Evolutionary conservation across 2,888 invertebrate genomes (phyloP).

Genomic region (Dermolepida albohirtum): DNA sequence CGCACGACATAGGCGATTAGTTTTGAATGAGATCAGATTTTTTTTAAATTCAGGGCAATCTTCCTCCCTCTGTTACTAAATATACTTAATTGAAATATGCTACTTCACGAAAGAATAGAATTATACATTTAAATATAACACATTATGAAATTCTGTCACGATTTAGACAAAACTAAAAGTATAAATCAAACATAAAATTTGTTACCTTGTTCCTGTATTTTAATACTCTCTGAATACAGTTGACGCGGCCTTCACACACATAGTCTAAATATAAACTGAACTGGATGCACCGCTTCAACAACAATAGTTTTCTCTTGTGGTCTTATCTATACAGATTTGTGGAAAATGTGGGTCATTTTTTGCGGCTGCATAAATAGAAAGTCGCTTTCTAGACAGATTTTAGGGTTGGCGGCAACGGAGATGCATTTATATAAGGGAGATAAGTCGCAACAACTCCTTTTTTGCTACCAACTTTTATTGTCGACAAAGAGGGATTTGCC

Average conservation of each 20-base stretch:
- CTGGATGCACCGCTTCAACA: conserved; percentile 14
- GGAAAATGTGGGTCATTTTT: conserved; percentile 38
- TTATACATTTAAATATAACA: no score
- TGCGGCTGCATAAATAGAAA: conserved; percentile 30
- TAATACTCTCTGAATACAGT: not conserved
- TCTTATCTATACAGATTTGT: conserved; percentile 41
- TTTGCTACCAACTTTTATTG: conserved; percentile 32
- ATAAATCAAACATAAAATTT: no score
- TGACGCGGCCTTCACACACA: conserved; percentile 8
- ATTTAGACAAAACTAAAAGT: no score
- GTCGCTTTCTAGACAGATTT: conserved; percentile 17
- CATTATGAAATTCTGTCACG: no score
- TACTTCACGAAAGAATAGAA: no score
- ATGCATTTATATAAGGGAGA: conserved; percentile 23
- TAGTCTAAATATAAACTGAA: conserved; percentile 31
- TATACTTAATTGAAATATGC: no score
- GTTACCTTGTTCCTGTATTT: conserved; percentile 2
- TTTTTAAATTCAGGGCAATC: no score
- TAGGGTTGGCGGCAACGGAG: not conserved
- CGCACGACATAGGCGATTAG: no score
- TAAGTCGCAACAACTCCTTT: conserved; percentile 6
- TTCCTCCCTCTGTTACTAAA: no score
- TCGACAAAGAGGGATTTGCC: not conserved
- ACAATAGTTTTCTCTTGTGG: conserved; percentile 36
- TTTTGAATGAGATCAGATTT: no score